Base-by-base conservation (phyloP, 2,113 vertebrate species). In the Paedocypris sp. region DNA sequence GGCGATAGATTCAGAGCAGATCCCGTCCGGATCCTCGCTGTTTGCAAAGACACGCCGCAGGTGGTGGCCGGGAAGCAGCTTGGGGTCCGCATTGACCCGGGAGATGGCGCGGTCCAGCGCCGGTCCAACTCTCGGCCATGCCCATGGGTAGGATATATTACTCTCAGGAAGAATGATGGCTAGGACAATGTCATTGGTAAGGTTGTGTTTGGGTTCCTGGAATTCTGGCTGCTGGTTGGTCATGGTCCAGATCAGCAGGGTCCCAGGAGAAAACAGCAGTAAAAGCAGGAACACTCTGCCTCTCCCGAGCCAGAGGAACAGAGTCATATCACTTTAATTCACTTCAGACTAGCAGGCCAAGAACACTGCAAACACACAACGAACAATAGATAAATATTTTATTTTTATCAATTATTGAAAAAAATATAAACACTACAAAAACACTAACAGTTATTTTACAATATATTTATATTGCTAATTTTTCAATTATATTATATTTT, bases 101-200 rank as follows among this genome's bases (percentile, higher is more conserved):
- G 31, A 65, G 1, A 86, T 35, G 0, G 91, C 94, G 8, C 88
- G 74, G 0, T 76, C 67, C 12, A 97, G 67, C 0, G 91, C 91
- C 0, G 93, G 92, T 0, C 90, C 91, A 13, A 97, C 86, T 4
- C 93, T 86, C 2, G 89, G 90, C 92, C 91, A 93, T 2, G 93
- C 91, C 94, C 94, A 98, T 0, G 92, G 89, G 78, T 96, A 98
- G 1, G 74, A 75, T 0, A 87, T 87, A 80, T 93, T 95, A 58
- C n/a, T 78, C 38, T 78, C 66, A 0, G 94, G 94, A 4, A 98
- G 72, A 4, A 98, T 87, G 66, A 93, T 80, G 0, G 91, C 94
- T 19, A 98, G 68, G 1, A 87, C 90, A 73, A 95, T 52, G 75
- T 83, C 76, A 43, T 68, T 33, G 2, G 18, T 50, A 41, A 4